Evolutionary conservation across 2,888 invertebrate genomes (phyloP), one percentile per base, ranked within the genome.

Genomic region (Ischnus inquisitorius): DNA sequence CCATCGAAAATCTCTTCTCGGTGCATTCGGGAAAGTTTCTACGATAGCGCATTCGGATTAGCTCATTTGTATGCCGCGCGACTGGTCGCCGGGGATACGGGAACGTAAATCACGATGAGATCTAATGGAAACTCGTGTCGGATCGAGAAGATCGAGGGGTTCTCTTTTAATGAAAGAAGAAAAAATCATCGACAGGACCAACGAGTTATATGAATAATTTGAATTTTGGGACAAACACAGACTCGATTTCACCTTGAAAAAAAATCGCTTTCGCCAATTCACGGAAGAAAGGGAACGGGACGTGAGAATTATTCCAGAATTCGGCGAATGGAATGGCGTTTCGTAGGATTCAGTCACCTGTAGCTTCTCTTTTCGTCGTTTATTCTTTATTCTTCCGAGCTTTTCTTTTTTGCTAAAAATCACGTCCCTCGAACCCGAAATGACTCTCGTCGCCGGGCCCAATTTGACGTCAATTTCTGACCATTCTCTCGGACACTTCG

Each of bases 91-190:
- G 62, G 6, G 76, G 74, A 71, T 65, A 62, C 67, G 46, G 46
- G 60, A 57, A 72, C 84, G 78, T 84, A 78, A 87, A 86, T 87
- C 83, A 81, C 57, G 57, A 79, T 22, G 34, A 62, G 51, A 78
- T 83, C 74, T 78, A 83, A 85, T 84, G 82, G 77, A 84, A 83
- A 79, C 78, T 83, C 41, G 51, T 71, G 39, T 71, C 51, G 28
- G 5, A 1, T 6, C 14, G 60, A 34, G 34, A 19, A 19, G 3
- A 10, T 22, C 3, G 54, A 22, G 12, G 3, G 3, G 10, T 10
- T 12, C 54, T 16, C 19, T 25, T 28, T 57, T 0, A 22, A 14
- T 16, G 51, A 51, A 51, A 65, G 54, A 72, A 72, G 72, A 25
- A 28, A 34, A 39, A 39, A 39, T 39, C 22, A 43, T 43, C 41